phyloP scores from a whole-genome alignment of 2,797 vertebrate genomes.

The Anomalospiza imberbis region DNA sequence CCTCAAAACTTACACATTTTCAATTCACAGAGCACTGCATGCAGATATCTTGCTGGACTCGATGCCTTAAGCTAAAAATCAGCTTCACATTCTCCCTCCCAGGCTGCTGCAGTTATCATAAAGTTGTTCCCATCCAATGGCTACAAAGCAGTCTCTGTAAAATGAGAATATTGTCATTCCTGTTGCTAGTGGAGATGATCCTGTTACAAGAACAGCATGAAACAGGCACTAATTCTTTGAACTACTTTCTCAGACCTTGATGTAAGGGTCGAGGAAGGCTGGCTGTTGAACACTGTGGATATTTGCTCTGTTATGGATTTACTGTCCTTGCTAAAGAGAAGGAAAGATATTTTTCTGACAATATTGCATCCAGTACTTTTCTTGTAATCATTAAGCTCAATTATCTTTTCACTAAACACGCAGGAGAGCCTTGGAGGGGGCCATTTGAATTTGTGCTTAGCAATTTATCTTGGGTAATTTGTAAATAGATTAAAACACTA shows the following conservation, averaged over 20 bases:
- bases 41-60: rapidly evolving
- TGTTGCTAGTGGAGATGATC: conserved; percentile 8
- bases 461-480: not conserved
- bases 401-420: not conserved
- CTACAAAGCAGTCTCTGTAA: conserved; percentile 9
- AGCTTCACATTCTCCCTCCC: not conserved
- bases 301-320: not conserved
- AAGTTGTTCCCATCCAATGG: conserved; percentile 4
- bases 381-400: not conserved
- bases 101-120: not conserved
- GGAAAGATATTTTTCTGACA: not conserved
- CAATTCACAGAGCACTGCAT: not conserved
- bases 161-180: conserved; percentile 33
- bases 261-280: not conserved
- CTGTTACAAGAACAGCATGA: conserved; percentile 11
- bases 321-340: not conserved
- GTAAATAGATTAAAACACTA: not conserved
- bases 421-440: not conserved
- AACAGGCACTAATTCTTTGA: conserved; percentile 19
- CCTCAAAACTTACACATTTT: not conserved
- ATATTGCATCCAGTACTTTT: not conserved
- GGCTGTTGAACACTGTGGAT: not conserved
- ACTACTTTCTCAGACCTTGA: not conserved
- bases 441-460: not conserved
- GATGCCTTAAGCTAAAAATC: conserved; percentile 10